Evolutionary conservation across 2,888 invertebrate species (phyloP).

Genomic region (Mimachlamys varia): DNA sequence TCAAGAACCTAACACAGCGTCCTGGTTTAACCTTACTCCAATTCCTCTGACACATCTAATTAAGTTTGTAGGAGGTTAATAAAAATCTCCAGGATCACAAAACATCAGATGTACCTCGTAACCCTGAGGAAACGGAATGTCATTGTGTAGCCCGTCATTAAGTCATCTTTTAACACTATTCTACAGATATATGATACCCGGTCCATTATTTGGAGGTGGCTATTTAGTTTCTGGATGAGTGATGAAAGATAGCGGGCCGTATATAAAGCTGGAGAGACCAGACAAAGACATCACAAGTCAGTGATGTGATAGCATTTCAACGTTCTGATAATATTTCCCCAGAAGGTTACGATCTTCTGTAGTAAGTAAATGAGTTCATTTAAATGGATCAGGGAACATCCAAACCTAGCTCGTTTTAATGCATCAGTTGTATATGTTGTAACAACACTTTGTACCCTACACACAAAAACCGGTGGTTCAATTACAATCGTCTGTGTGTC

Average conservation of each 20-base stretch:
- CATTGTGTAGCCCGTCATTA: conserved; percentile 25
- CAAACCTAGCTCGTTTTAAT: background rate
- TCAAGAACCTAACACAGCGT: background rate
- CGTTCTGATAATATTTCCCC: conserved; percentile 9
- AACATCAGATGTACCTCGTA: conserved; percentile 17
- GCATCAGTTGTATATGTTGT: background rate
- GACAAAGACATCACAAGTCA: conserved; percentile 16
- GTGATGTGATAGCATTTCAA: background rate
- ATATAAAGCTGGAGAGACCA: background rate
- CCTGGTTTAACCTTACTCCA: background rate
- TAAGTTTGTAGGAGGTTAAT: background rate
- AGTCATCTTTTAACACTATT: conserved; percentile 34
- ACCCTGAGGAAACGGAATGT: background rate
- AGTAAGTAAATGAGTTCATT: conserved; percentile 8
- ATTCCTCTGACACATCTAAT: background rate
- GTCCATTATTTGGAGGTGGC: conserved; percentile 16
- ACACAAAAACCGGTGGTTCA: background rate
- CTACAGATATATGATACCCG: background rate
- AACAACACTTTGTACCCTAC: background rate
- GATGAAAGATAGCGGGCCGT: conserved; percentile 4
- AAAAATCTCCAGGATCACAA: background rate
- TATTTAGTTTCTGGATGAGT: background rate
- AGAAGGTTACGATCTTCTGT: conserved; percentile 17
- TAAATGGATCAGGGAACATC: conserved; percentile 19
- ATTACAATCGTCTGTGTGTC: background rate